Evolutionary conservation across 2,113 vertebrate genomes (phyloP).

Genomic region (Willisornis vidua): DNA sequence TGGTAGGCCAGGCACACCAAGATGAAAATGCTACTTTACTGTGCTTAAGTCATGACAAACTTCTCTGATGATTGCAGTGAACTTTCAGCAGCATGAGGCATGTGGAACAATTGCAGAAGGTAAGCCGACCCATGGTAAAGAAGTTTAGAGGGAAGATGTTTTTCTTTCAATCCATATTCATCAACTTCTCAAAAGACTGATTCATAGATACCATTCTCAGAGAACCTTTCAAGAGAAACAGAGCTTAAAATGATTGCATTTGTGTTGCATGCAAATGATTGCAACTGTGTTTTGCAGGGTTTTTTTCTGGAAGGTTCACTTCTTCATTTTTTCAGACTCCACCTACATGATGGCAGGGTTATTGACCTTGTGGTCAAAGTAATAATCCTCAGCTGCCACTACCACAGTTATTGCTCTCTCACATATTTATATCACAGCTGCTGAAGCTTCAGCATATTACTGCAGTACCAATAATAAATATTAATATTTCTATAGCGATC

Average conservation of each 20-base stretch:
- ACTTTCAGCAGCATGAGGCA: neutral
- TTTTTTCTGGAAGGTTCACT: neutral
- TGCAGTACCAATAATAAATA: slow-evolving; percentile 46
- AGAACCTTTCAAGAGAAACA: neutral
- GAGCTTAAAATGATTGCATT: neutral
- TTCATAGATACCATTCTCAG: neutral
- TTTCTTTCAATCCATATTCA: neutral
- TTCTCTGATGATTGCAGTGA: neutral
- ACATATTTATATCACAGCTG: neutral
- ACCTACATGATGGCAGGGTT: neutral
- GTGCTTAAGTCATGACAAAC: neutral
- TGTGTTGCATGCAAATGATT: neutral
- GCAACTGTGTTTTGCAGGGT: neutral
- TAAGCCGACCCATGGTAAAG: neutral
- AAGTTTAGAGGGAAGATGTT: neutral
- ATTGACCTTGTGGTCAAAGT: neutral
- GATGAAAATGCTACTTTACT: neutral
- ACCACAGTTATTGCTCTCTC: neutral
- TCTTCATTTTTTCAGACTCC: neutral
- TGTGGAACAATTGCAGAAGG: neutral
- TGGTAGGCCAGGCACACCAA: neutral
- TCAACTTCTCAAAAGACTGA: neutral
- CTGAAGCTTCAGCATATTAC: slow-evolving; percentile 22
- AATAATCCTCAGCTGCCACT: slow-evolving; percentile 16
- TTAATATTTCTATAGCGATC: slow-evolving; percentile 50